phyloP scores from a whole-genome alignment of 2,888 invertebrate genomes.

The Platycheirus albimanus region DNA sequence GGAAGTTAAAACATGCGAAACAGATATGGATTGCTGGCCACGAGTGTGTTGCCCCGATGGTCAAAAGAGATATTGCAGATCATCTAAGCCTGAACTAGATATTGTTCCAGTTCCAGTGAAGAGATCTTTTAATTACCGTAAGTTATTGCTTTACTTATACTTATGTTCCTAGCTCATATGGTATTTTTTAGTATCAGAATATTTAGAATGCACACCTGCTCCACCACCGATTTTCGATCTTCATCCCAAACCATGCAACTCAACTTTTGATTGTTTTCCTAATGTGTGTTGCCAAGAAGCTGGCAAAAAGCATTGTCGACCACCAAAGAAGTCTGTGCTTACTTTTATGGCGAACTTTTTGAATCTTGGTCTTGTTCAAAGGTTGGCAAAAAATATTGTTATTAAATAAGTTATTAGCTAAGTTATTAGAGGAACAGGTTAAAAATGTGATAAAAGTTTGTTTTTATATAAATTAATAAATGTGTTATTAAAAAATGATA shows the following conservation, averaged over 20 bases:
- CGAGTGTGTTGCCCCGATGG: constrained; percentile 90
- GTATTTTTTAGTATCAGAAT: constrained; percentile 85
- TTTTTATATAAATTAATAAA: constrained; percentile 27
- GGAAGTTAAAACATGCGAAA: constrained; percentile 87
- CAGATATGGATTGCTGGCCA: constrained; percentile 89
- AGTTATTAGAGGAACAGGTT: background rate
- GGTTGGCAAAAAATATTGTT: constrained; percentile 82
- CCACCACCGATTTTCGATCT: constrained; percentile 88
- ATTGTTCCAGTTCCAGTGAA: constrained; percentile 85
- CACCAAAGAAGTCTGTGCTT: constrained; percentile 88
- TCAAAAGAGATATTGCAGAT: constrained; percentile 87
- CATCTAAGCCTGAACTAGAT: constrained; percentile 87
- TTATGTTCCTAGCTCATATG: no score
- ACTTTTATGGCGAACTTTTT: constrained; percentile 85
- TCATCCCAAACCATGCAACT: constrained; percentile 88
- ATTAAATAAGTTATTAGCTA: constrained; percentile 77
- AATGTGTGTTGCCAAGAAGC: constrained; percentile 91
- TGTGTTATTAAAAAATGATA: background rate
- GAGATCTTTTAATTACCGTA: constrained; percentile 86
- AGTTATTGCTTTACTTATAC: no score
- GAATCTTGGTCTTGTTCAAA: constrained; percentile 81
- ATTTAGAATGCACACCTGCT: constrained; percentile 88
- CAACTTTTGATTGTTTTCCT: constrained; percentile 90
- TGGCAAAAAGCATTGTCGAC: constrained; percentile 88
- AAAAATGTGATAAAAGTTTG: constrained; percentile 54